These are phyloP conservation scores for Trichonephila clavata DNA, from an alignment of 1,140 invertebrate species.

Conservation along the genomic window DNA sequence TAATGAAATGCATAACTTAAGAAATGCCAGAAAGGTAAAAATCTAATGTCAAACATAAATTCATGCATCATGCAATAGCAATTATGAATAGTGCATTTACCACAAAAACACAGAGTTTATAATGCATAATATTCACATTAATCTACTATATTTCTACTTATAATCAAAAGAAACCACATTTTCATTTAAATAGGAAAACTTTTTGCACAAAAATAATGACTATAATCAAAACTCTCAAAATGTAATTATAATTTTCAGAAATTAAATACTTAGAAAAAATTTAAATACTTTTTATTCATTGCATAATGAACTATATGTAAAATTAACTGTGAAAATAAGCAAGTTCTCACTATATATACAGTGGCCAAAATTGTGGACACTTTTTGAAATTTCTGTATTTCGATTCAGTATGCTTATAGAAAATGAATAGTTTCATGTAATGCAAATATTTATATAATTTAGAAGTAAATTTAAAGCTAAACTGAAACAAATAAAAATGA, in stretches of 20 bases:
- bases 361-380: too few species aligned
- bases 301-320: too few species aligned
- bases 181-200: conserved; percentile 2
- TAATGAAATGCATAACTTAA: background rate
- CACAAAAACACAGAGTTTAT: background rate
- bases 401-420: too few species aligned
- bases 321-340: too few species aligned
- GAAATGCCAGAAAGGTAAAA: background rate
- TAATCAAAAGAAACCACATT: conserved; percentile 30
- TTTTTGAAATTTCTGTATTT: too few species aligned
- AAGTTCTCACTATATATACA: too few species aligned
- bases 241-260: too few species aligned
- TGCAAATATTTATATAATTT: background rate
- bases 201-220: background rate
- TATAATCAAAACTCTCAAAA: too few species aligned
- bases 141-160: background rate
- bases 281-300: too few species aligned
- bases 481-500: too few species aligned
- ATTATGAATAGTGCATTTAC: background rate
- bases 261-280: too few species aligned
- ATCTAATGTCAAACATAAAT: background rate
- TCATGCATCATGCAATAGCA: background rate
- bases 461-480: too few species aligned
- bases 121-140: background rate
- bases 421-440: background rate